Evolutionary conservation across 1,140 invertebrate species (phyloP), one percentile per base, ranked within the genome.

Genomic region (Aphaenogaster floridana): DNA sequence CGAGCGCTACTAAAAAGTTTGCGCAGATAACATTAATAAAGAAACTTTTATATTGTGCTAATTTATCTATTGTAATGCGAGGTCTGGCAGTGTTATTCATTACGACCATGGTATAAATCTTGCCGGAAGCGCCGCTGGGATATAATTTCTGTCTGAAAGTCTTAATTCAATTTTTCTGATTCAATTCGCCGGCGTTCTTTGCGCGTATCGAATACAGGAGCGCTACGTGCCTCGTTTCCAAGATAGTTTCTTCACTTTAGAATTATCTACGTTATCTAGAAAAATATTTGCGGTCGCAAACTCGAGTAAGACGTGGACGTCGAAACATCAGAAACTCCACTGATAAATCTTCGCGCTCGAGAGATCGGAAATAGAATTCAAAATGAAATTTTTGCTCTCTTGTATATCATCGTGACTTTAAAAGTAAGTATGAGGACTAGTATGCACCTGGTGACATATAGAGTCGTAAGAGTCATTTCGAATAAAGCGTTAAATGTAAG

Each of bases 111-210:
- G 28, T 6, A 63, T 84, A 84, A 61, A 84, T 74, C 80, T 61
- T 69, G 17, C 39, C 11, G 80, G 13, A 9, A 13, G 42, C 39
- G 42, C 39, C 7, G 28, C 66, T 3, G 42, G 34, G 69, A 61
- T 83, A 84, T 59, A 84, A 59, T 74, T 84, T 61, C 54, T 21
- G 64, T 28, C 36, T 42, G 54, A 61, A 61, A 61, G 28, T 74
- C 69, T 84, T 84, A 84, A 84, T 84, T 48, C 54, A 74, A 74
- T 84, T 84, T 84, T 50, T 36, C 69, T 59, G 54, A 83, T 81
- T 57, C 64, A 69, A 81, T 69, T 69, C 42, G 54, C 54, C 48
- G 52, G 39, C 9, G 54, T 15, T 74, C 63, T 50, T 50, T 48
- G 21, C 80, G 52, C 45, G 80, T 83, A 74, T 83, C 68, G 80